Evolutionary conservation across 2,113 vertebrate species (phyloP), one percentile per base, ranked within the genome.

Genomic region (Elanoides forficatus): DNA sequence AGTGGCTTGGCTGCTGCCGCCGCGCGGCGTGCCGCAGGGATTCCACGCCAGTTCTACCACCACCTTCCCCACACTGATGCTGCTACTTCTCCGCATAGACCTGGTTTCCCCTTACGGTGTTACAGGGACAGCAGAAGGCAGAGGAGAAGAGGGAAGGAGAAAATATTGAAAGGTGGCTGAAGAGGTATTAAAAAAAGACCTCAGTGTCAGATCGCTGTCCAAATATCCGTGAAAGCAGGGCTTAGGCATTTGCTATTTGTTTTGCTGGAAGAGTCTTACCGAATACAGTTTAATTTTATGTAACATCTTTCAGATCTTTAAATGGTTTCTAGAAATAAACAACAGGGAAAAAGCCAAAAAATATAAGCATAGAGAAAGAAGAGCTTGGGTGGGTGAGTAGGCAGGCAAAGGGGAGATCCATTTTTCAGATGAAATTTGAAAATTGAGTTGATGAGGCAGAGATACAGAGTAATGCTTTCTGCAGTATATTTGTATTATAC

Each of bases 401-500:
- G 80, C 30, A 79, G 60, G 43, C 12, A 89, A 81, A 67, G 40
- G 78, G 36, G 52, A 91, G 38, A 81, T 26, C 55, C 6, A 48
- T 71, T 93, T 94, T 91, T 91, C 65, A 56, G 25, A 56, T 60
- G 15, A 95, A 92, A 91, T 79, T 72, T 89, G 40, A 95, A 94
- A 95, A 94, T 27, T 36, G 27, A 87, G 12, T 84, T 52, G 70
- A 75, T 92, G 65, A 87, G 73, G 38, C 43, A 81, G 34, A 89
- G 63, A 88, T 66, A 68, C 7, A 88, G 60, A 71, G 22, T 95
- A 90, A 86, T 68, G 14, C 6, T 90, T 93, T 88, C 68, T 90
- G 40, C 20, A 56, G 47, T 65, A 8, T 56, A 68, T 81, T 96
- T 74, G 15, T 63, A 63, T 58, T 85, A 43, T 6, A 32, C 14